These are phyloP conservation scores for Parnassius orleans DNA, from an alignment of 2,888 invertebrate species.

Conservation along the genomic window DNA sequence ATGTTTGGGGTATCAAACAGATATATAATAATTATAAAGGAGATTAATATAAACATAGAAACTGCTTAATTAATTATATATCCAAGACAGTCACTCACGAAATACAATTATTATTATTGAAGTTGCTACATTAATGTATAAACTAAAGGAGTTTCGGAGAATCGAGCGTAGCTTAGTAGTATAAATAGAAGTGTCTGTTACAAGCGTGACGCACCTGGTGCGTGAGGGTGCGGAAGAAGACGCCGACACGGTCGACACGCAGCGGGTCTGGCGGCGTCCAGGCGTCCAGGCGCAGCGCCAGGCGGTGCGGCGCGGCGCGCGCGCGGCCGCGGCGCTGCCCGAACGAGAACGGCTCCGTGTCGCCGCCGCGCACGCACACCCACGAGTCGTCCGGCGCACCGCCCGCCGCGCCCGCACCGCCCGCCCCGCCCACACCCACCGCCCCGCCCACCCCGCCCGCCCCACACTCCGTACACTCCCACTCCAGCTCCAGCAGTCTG, in stretches of 20 bases:
- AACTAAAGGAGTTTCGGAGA: too few relatives aligned
- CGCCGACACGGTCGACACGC: slow-evolving; percentile 96
- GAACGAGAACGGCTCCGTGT: too few relatives aligned
- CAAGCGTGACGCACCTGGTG: slow-evolving; percentile 45
- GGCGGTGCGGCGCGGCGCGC: background rate
- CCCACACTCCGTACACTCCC: slow-evolving; percentile 28
- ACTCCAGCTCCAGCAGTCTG: slow-evolving; percentile 48
- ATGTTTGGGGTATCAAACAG: too few relatives aligned
- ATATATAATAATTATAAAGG: too few relatives aligned
- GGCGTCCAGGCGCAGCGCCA: slow-evolving; percentile 88
- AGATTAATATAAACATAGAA: too few relatives aligned
- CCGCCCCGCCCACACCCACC: slow-evolving; percentile 86
- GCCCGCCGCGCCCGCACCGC: slow-evolving; percentile 6
- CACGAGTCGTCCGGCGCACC: slow-evolving; percentile 81
- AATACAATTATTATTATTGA: too few relatives aligned
- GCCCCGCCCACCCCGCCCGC: slow-evolving; percentile 50
- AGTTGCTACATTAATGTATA: too few relatives aligned
- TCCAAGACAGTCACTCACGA: too few relatives aligned
- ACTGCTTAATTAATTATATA: too few relatives aligned
- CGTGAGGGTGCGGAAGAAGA: slow-evolving; percentile 88
- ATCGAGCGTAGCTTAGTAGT: too few relatives aligned
- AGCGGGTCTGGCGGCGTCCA: slow-evolving; percentile 94
- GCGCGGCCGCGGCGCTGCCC: too few relatives aligned
- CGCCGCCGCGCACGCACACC: slow-evolving; percentile 81
- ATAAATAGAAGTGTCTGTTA: too few relatives aligned